phyloP scores from a whole-genome alignment of 2,113 vertebrate genomes.

The Heptranchias perlo region DNA sequence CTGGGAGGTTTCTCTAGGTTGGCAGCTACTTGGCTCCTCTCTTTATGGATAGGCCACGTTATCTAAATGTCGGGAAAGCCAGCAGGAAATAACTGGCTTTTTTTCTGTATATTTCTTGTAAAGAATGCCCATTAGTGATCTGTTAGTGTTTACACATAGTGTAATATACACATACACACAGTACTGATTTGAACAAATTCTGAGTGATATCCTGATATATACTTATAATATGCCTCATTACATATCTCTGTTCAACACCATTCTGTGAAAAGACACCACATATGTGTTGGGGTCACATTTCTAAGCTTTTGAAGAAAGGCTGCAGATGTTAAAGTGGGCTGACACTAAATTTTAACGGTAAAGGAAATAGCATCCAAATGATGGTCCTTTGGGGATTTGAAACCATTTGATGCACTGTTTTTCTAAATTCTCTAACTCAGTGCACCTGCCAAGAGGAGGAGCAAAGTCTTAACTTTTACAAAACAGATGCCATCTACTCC shows the following conservation, averaged over 20 bases:
- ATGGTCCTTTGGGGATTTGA: neutral
- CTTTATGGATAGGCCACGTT: no score
- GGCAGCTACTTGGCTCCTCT: no score
- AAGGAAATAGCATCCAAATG: neutral
- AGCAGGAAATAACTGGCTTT: no score
- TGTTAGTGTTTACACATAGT: no score
- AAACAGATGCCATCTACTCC: neutral
- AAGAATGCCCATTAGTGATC: no score
- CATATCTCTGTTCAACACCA: neutral
- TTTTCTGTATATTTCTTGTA: no score
- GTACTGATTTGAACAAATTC: neutral
- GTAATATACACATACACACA: neutral
- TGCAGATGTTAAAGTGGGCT: neutral
- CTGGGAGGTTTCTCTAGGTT: no score
- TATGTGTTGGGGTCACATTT: neutral
- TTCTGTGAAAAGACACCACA: neutral
- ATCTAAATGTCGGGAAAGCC: no score
- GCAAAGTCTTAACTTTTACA: neutral
- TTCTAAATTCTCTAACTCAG: neutral
- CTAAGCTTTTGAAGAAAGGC: neutral
- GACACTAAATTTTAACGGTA: neutral
- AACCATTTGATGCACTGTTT: neutral
- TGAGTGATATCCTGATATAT: neutral
- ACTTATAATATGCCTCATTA: neutral
- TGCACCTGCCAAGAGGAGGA: neutral